These are phyloP conservation scores for Lissonota sp. DNA, from an alignment of 2,888 invertebrate genomes.

Conservation along the genomic window DNA sequence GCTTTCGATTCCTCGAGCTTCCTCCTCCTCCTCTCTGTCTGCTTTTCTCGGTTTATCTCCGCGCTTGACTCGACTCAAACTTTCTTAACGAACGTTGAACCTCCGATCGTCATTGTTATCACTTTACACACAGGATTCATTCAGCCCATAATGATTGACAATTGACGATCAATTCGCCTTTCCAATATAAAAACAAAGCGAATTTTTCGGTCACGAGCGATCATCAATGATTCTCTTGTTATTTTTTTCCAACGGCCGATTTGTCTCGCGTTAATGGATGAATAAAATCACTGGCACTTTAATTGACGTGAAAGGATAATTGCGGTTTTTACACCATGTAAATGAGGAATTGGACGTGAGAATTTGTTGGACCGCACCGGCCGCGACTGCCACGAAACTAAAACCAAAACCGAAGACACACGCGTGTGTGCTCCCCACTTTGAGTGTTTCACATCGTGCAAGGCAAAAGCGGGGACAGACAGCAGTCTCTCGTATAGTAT, in stretches of 20 bases:
- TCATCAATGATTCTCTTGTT: background rate
- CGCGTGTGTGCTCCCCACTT: conserved; percentile 78
- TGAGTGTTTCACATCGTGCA: conserved; percentile 60
- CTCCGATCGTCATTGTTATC: conserved; percentile 15
- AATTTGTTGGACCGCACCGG: conserved; percentile 52
- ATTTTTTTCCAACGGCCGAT: background rate
- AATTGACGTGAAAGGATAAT: background rate
- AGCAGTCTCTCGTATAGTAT: conserved; percentile 40
- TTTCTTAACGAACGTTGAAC: conserved; percentile 37
- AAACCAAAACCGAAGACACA: conserved; percentile 82
- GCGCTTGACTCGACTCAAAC: conserved; percentile 28
- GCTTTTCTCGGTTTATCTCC: too few species aligned
- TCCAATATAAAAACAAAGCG: background rate
- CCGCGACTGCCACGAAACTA: conserved; percentile 77
- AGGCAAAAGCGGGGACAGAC: conserved; percentile 53
- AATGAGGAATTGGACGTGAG: conserved; percentile 19
- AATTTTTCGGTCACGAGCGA: background rate
- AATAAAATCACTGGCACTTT: background rate
- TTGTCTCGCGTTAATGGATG: background rate
- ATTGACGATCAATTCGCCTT: background rate
- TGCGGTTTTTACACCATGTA: background rate
- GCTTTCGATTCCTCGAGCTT: conserved; percentile 30
- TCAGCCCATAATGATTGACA: conserved; percentile 1
- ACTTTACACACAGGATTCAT: conserved; percentile 10
- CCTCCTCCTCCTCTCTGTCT: background rate